These are phyloP conservation scores for Bugula neritina DNA, from an alignment of 2,888 invertebrate species.

Conservation along the genomic window DNA sequence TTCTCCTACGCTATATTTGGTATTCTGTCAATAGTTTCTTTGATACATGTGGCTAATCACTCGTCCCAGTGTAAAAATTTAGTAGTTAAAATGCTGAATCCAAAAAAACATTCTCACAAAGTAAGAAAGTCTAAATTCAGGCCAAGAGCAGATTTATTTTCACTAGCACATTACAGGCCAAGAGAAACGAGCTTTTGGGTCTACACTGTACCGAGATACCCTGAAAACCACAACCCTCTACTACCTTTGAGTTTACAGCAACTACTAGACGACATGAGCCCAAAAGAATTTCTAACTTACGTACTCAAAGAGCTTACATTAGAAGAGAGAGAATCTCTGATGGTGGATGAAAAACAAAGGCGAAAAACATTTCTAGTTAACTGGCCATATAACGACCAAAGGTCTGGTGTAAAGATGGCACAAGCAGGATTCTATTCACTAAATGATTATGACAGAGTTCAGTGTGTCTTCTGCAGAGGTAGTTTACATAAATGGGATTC, in stretches of 20 bases:
- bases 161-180: background rate
- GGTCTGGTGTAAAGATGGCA: conserved; percentile 59
- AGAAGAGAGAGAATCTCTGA: conserved; percentile 7
- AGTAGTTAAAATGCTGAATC: too few species aligned
- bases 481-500: conserved; percentile 88
- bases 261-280: conserved; percentile 17
- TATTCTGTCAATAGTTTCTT: background rate
- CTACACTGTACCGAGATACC: background rate
- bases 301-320: conserved; percentile 4
- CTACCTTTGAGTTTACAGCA: background rate
- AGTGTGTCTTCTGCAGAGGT: conserved; percentile 88
- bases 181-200: background rate
- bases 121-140: background rate
- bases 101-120: background rate
- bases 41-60: background rate
- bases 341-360: conserved; percentile 36
- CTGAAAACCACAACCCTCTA: conserved; percentile 1
- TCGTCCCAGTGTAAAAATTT: too few species aligned
- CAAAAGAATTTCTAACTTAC: conserved; percentile 11
- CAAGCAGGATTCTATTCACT: conserved; percentile 83
- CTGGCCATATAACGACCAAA: conserved; percentile 34
- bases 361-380: conserved; percentile 34
- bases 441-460: conserved; percentile 73
- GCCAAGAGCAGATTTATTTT: background rate
- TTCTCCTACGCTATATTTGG: background rate